These are phyloP conservation scores for Notoglanidium macrostoma DNA, from an alignment of 2,797 vertebrate species.

Conservation along the genomic window DNA sequence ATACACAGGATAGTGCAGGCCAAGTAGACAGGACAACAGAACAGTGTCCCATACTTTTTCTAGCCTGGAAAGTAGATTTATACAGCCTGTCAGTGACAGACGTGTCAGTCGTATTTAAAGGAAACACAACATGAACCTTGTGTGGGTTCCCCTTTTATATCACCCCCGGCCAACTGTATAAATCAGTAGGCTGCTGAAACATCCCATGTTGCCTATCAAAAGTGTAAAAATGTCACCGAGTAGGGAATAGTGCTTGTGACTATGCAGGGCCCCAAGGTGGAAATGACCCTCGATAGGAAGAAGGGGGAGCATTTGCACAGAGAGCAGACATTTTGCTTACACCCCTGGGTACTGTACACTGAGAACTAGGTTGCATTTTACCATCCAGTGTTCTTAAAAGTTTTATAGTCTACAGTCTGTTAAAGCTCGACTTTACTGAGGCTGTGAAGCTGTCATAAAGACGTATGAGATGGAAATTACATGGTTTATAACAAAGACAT, in stretches of 20 bases:
- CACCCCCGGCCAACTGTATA: not conserved
- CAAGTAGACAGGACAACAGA: not conserved
- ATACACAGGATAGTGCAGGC: not conserved
- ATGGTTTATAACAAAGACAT: slow-evolving; percentile 23
- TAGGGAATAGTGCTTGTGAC: not conserved
- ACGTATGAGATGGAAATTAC: slow-evolving; percentile 19
- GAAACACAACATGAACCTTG: not conserved
- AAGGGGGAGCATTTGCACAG: not conserved
- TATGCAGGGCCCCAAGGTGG: not conserved
- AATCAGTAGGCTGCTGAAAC: not conserved
- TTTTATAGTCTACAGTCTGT: slow-evolving; percentile 25
- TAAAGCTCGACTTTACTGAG: not conserved
- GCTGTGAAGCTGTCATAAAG: slow-evolving; percentile 31
- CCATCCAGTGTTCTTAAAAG: slow-evolving; percentile 12
- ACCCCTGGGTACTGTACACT: not conserved
- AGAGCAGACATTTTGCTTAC: not conserved
- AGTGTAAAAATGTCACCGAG: not conserved
- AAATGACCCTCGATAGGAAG: not conserved
- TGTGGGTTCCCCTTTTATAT: not conserved
- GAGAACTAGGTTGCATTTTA: slow-evolving; percentile 17
- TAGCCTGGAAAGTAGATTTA: not conserved
- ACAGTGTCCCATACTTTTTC: not conserved
- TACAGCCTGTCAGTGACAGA: not conserved
- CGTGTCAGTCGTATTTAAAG: not conserved
- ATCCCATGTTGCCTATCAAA: not conserved